These are phyloP conservation scores for Tenthredo distinguenda DNA, from an alignment of 2,888 invertebrate genomes.

Conservation along the genomic window DNA sequence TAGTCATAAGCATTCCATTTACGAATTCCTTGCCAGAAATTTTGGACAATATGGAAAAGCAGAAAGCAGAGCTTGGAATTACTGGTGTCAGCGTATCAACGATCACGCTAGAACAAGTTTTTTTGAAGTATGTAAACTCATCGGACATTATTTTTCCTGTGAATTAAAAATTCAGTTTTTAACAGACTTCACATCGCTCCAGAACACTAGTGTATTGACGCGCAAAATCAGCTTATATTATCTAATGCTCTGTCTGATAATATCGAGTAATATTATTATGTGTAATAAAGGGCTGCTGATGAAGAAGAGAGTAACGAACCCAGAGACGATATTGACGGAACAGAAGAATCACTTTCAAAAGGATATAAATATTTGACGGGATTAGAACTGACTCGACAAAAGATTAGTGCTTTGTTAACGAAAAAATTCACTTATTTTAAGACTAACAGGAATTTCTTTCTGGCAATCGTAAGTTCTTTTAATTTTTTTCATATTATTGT, in stretches of 20 bases:
- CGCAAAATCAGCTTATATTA: not conserved
- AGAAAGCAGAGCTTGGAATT: constrained; percentile 83
- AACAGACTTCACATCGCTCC: not conserved
- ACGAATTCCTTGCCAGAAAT: constrained; percentile 82
- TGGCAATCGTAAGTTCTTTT: constrained; percentile 2
- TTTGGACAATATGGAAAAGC: constrained; percentile 83
- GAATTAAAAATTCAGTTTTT: not conserved
- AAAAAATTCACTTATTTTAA: constrained; percentile 74
- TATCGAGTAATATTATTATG: not conserved
- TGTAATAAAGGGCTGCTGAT: constrained; percentile 67
- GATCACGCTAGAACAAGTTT: constrained; percentile 97
- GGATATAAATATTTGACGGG: constrained; percentile 69
- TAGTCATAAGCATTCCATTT: constrained; percentile 81
- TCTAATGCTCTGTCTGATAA: not conserved
- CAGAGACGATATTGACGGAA: not conserved
- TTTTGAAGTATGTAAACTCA: constrained; percentile 83
- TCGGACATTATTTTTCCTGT: constrained; percentile 17
- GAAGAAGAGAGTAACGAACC: constrained; percentile 63
- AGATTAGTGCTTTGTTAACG: constrained; percentile 70
- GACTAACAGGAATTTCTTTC: constrained; percentile 66
- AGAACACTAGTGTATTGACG: not conserved
- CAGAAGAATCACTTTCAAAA: constrained; percentile 63
- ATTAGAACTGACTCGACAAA: constrained; percentile 67
- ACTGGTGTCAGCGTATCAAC: constrained; percentile 90
- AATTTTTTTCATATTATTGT: not conserved